A percentile compares a stretch with the other conserved stretches of the same genome.
Evolutionary conservation across 2,113 vertebrate genomes (phyloP).

Genomic region (Brachyhypopomus gauderio): DNA sequence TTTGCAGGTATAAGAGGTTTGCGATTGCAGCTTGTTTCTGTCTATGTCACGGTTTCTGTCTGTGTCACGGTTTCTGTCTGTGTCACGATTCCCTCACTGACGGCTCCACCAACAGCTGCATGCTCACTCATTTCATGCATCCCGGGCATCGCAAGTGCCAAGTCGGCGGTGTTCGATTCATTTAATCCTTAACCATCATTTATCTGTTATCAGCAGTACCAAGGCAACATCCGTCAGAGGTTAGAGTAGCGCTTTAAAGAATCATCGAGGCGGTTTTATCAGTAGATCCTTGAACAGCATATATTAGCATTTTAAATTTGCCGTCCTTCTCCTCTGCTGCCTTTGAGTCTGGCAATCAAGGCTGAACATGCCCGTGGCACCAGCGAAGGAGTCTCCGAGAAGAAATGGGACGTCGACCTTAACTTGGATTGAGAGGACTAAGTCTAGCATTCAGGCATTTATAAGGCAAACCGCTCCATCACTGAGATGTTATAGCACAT

Average conservation of each 20-base stretch:
- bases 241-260: conserved; percentile 41
- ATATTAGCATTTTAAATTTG: conserved; percentile 40
- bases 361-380: conserved; percentile 1
- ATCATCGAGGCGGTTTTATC: conserved; percentile 38
- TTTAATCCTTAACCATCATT: conserved; percentile 14
- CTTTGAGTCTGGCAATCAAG: conserved; percentile 13
- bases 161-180: conserved; percentile 1
- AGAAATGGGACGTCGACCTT: conserved; percentile 22
- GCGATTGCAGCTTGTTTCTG: no score
- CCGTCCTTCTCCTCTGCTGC: not conserved
- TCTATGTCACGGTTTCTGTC: no score
- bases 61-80: no score
- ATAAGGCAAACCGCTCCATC: not conserved
- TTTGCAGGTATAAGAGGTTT: no score
- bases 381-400: conserved; percentile 6
- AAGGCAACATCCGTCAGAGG: conserved; percentile 26
- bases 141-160: not conserved
- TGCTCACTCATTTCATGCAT: not conserved
- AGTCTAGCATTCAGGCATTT: not conserved
- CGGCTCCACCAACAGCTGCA: not conserved
- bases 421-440: not conserved
- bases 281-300: conserved; percentile 34
- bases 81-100: not conserved
- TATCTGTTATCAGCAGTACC: conserved; percentile 38
- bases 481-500: not conserved